Percentiles rank a stretch among this genome's conserved stretches.
These are phyloP conservation scores for Parasteatoda tepidariorum DNA, from an alignment of 1,140 invertebrate genomes.

Conservation along the genomic window DNA sequence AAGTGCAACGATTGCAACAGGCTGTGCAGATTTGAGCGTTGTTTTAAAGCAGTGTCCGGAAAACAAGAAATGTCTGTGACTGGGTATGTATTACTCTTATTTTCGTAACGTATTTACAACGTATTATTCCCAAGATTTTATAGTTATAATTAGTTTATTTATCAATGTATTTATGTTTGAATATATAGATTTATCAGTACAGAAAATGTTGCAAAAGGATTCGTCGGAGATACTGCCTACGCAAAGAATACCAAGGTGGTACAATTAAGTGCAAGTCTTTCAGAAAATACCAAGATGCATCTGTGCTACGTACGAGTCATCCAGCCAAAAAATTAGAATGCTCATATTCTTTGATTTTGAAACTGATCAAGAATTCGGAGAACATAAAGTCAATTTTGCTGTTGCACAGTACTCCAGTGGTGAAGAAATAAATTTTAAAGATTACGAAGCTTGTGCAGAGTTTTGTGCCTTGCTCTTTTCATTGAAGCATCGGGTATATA, in stretches of 20 bases:
- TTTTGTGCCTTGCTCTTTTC: constrained; percentile 10
- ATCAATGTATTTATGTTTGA: not conserved
- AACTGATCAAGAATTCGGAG: not conserved
- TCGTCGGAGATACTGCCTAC: not conserved
- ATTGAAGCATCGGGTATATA: not conserved
- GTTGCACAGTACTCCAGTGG: constrained; percentile 1
- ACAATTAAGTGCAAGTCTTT: not conserved
- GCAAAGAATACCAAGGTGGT: not conserved
- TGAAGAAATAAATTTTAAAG: not conserved
- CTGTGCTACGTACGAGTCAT: not conserved
- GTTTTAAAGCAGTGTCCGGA: not conserved
- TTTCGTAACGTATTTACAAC: not conserved
- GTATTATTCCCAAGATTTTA: not conserved
- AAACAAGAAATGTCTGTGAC: not conserved
- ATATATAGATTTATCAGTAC: not conserved
- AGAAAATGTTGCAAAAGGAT: not conserved
- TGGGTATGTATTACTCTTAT: not conserved
- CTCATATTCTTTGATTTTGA: constrained; percentile 25
- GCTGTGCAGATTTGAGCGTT: not conserved
- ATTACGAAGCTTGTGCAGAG: not conserved
- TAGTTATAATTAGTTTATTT: not conserved
- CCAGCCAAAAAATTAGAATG: not conserved
- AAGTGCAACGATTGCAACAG: not conserved
- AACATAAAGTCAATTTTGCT: constrained; percentile 3
- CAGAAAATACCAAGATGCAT: not conserved